Evolutionary conservation across 2,113 vertebrate genomes (phyloP), one percentile per base, ranked within the genome.

Genomic region (Tetrax tetrax): DNA sequence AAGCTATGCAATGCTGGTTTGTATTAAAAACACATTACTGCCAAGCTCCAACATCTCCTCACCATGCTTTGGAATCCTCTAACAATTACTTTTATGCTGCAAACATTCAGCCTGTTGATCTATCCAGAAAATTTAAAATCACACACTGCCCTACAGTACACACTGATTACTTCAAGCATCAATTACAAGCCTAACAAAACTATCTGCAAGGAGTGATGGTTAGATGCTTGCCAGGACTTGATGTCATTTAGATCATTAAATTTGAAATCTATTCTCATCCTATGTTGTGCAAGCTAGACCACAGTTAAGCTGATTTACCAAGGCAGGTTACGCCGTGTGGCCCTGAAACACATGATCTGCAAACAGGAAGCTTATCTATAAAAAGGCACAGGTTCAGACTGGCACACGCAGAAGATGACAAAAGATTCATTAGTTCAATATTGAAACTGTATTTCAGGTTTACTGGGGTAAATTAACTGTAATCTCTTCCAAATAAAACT

Each of bases 291-390:
- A 76, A 89, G 60, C 27, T 25, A 38, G 64, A 53, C 59, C 50
- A 31, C 33, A 60, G 89, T 45, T 89, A 83, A 88, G 71, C 84
- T 50, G 86, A 96, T 90, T 92, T 88, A 60, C 69, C 89, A 51
- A 15, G 20, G 33, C 69, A 59, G 68, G 72, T 79, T 80, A 64
- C 24, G 35, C 84, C 23, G 45, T n/a, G 6, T 0, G 45, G 89
- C 84, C 82, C 78, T 7, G 35, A 56, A 89, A 92, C 66, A 78
- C 84, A 70, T 1, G 3, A 37, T 38, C 48, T 89, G 65, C 27
- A 53, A 94, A 69, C 53, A 27, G 48, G 51, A 76, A 68, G n/a
- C 69, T 84, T 71, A 68, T 20, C 90, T 79, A 64, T 82, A 87
- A 92, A 91, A 68, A 71, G 70, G 29, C 65, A 79, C 2, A 3